phyloP scores from a whole-genome alignment of 35 echinoderm and acorn worm genomes.

The Stichopus chloronotus region DNA sequence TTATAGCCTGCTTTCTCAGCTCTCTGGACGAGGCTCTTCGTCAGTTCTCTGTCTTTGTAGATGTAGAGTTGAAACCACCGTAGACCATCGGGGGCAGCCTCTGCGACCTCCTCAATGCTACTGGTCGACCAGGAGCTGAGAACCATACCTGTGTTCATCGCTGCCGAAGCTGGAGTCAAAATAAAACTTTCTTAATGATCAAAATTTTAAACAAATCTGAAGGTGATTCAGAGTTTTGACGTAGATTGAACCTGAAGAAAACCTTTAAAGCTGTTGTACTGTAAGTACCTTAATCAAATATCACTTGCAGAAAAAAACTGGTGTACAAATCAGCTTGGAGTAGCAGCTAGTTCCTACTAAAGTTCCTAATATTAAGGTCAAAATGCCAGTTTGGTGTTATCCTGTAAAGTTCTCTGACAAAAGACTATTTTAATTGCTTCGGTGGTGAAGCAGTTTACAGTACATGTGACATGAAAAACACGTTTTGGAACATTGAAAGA shows the following conservation, averaged over 20 bases:
- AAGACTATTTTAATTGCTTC: too few relatives aligned
- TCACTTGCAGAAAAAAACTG: too few relatives aligned
- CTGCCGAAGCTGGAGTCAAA: conserved; percentile 59
- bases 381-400: too few relatives aligned
- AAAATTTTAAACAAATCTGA: background rate
- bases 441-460: too few relatives aligned
- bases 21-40: conserved; percentile 64
- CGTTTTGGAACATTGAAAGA: too few relatives aligned
- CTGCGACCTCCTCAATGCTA: conserved; percentile 83
- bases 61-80: conserved; percentile 93
- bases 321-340: too few relatives aligned
- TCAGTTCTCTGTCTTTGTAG: conserved; percentile 70
- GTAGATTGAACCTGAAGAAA: background rate
- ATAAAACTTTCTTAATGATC: background rate
- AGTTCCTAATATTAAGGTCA: too few relatives aligned
- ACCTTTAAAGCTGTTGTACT: background rate
- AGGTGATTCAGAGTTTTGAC: background rate
- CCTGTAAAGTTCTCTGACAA: too few relatives aligned
- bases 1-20: conserved; percentile 86
- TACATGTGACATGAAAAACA: too few relatives aligned
- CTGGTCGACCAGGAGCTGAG: conserved; percentile 79
- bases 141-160: conserved; percentile 73
- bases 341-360: too few relatives aligned
- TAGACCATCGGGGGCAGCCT: conserved; percentile 67
- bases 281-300: too few relatives aligned